phyloP scores from a whole-genome alignment of 2,113 vertebrate genomes.

The Alethe castanea region DNA sequence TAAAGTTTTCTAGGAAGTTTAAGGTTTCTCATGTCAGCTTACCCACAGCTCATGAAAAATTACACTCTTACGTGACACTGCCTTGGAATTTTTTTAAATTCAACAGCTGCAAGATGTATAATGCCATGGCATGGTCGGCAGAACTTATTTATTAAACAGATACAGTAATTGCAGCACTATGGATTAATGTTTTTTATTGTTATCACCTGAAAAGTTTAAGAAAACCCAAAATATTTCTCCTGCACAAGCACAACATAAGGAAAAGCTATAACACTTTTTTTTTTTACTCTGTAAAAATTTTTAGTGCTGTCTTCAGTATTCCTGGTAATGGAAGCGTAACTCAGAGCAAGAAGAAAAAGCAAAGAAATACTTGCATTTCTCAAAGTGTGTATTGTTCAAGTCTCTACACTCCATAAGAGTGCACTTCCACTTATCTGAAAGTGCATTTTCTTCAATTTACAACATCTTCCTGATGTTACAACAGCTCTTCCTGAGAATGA shows the following conservation, averaged over 20 bases:
- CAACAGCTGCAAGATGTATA: background rate
- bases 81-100: background rate
- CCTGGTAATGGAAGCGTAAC: background rate
- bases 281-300: background rate
- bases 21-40: background rate
- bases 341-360: background rate
- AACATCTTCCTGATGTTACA: background rate
- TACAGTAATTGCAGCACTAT: background rate
- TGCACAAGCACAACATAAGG: background rate
- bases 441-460: background rate
- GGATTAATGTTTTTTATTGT: background rate
- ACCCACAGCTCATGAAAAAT: background rate
- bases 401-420: background rate
- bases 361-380: background rate
- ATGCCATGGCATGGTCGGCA: background rate
- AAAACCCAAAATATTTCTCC: background rate
- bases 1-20: background rate
- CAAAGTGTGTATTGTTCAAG: background rate
- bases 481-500: conserved; percentile 25
- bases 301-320: background rate
- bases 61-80: background rate
- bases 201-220: background rate
- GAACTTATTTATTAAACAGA: background rate
- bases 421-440: background rate
- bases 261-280: background rate